Evolutionary conservation across 2,113 vertebrate species (phyloP), one percentile per base, ranked within the genome.

Genomic region (Catagonus wagneri): DNA sequence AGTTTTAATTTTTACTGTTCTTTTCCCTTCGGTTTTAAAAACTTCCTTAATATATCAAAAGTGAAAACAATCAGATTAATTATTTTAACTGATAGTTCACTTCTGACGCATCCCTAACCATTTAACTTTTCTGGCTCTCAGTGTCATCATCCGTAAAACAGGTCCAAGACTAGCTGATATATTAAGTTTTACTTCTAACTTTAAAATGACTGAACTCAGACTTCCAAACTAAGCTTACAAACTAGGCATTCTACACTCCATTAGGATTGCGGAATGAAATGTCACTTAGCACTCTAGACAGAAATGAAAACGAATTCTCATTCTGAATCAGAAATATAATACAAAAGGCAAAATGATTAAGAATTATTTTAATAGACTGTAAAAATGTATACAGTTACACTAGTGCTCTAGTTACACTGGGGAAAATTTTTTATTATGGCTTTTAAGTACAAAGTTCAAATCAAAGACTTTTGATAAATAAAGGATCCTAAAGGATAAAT

Each of bases 381-480:
- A 71, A 93, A 90, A 94, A 72, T 71, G 60, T 3, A 86, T 39
- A n/a, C n/a, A n/a, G n/a, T n/a, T n/a, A n/a, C n/a, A n/a, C n/a
- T n/a, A n/a, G 20, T 23, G 52, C 25, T 90, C 25, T 85, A 69
- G 25, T 87, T 87, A 79, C 60, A 29, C n/a, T 90, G 56, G 5
- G 22, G 29, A 85, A 93, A 84, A 88, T 34, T 61, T 34, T 83
- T 34, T 76, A 65, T 69, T 52, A 66, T 29, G 54, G 9, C 19
- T 68, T 66, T 95, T 88, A 93, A 93, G 92, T 54, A 74, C n/a
- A 86, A 92, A 94, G 69, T 39, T 84, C 13, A 92, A 60, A n/a
- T 89, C 13, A 76, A 54, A 68, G 44, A 3, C 58, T 56, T 78
- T 90, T 79, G 34, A 63, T 79, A 92, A 89, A 87, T n/a, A 83